phyloP scores from a whole-genome alignment of 2,113 vertebrate genomes.

The Gopherus evgoodei region DNA sequence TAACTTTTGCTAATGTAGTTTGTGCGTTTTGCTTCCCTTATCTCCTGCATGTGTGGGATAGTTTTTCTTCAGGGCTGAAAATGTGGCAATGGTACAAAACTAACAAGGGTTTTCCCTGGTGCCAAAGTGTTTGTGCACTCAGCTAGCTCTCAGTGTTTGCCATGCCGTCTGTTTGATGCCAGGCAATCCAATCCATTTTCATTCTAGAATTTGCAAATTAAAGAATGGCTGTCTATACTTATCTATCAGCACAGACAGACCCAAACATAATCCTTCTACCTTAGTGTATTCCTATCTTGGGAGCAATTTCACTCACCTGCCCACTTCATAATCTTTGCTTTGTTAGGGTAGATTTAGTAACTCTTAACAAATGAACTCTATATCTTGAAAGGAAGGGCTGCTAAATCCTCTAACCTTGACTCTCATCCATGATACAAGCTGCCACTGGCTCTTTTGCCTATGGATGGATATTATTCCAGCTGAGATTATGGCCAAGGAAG shows the following conservation, averaged over 20 bases:
- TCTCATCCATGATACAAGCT: not conserved
- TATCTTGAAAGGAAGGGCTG: not conserved
- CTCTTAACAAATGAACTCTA: not conserved
- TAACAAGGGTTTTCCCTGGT: not conserved
- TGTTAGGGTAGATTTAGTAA: not conserved
- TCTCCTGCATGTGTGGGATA: not conserved
- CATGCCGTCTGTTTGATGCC: not conserved
- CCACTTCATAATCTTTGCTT: not conserved
- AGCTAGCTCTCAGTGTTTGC: not conserved
- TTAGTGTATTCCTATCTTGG: not conserved
- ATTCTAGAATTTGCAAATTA: not conserved
- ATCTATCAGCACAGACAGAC: not conserved
- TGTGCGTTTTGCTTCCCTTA: not conserved
- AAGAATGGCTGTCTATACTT: not conserved
- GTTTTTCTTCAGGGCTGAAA: not conserved
- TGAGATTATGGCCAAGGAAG: not conserved
- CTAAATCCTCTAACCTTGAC: not conserved
- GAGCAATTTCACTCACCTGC: not conserved
- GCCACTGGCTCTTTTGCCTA: rapidly evolving
- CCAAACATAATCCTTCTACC: not conserved
- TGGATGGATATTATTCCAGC: not conserved
- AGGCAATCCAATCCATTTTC: not conserved
- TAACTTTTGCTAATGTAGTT: conserved; percentile 12
- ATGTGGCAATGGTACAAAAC: not conserved
- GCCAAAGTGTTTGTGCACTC: not conserved